These are phyloP conservation scores for Philaenus spumarius DNA, from an alignment of 1,140 invertebrate species.

Conservation along the genomic window DNA sequence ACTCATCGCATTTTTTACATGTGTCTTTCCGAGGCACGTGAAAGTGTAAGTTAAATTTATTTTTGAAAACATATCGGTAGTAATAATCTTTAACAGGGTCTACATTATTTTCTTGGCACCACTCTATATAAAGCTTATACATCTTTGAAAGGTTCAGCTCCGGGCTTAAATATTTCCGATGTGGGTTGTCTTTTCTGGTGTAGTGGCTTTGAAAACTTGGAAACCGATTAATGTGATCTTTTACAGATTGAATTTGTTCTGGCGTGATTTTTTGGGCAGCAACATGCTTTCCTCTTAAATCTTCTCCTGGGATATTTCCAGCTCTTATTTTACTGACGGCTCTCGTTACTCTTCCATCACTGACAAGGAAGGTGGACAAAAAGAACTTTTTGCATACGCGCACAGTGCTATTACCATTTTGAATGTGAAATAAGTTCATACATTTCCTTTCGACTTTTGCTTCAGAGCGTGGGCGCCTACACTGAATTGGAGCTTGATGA, in stretches of 20 bases:
- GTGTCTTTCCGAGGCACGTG: too few species aligned
- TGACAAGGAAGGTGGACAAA: too few species aligned
- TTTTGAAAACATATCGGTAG: constrained; percentile 11
- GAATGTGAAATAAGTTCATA: constrained; percentile 3
- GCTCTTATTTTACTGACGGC: too few species aligned
- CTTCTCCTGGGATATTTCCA: constrained; percentile 1
- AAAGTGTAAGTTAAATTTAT: too few species aligned
- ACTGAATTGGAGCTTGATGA: constrained; percentile 1
- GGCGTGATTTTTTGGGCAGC: constrained; percentile 5
- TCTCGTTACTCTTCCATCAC: too few species aligned
- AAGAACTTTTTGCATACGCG: constrained; percentile 10
- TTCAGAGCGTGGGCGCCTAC: not conserved
- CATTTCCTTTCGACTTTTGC: too few species aligned
- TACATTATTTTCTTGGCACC: not conserved
- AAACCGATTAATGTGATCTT: too few species aligned
- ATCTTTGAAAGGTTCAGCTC: too few species aligned
- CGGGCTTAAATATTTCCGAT: constrained; percentile 13
- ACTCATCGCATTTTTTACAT: too few species aligned
- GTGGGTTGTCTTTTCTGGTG: constrained; percentile 4
- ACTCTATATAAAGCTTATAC: too few species aligned
- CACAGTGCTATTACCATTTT: constrained; percentile 2
- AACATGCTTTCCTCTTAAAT: constrained; percentile 11
- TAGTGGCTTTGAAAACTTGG: constrained; percentile 13
- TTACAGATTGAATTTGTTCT: constrained; percentile 9
- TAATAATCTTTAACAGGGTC: constrained; percentile 15